Conservation (phyloP, 1,140 invertebrate species). For the Meloidogyne floridensis region DNA sequence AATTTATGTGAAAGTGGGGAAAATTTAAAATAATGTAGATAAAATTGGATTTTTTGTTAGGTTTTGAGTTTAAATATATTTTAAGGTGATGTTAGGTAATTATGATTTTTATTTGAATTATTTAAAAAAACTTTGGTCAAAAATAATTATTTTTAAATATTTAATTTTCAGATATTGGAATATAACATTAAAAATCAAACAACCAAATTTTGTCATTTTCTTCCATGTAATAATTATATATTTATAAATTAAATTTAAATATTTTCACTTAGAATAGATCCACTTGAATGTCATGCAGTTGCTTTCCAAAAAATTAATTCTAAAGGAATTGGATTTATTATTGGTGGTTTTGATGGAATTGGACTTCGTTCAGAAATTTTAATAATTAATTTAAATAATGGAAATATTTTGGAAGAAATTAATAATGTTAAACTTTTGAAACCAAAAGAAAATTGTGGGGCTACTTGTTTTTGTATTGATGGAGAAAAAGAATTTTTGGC, state of each 20-base stretch:
- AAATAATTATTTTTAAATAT: too few relatives aligned
- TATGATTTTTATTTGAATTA: too few relatives aligned
- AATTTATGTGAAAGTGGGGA: too few relatives aligned
- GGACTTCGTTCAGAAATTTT: neutral
- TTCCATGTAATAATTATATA: neutral
- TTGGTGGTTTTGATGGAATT: conserved; percentile 2
- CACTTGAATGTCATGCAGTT: neutral
- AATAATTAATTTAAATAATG: conserved; percentile 5
- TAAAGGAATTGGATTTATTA: conserved; percentile 1
- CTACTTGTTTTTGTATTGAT: neutral
- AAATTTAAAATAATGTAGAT: too few relatives aligned
- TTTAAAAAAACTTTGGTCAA: too few relatives aligned
- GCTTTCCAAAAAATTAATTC: neutral
- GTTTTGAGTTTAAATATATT: too few relatives aligned
- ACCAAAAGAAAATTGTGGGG: neutral
- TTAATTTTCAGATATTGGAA: neutral
- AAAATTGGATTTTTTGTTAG: too few relatives aligned
- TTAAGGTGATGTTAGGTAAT: too few relatives aligned
- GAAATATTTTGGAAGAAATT: neutral
- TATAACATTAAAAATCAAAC: conserved; percentile 1
- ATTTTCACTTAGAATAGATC: neutral
- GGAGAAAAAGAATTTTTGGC: neutral
- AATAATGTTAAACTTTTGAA: neutral
- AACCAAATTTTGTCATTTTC: neutral
- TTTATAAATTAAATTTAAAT: neutral